A percentile compares a stretch with the other conserved stretches of the same genome.
Evolutionary conservation across 2,797 vertebrate species (phyloP).

Genomic region (Nyctibius grandis): DNA sequence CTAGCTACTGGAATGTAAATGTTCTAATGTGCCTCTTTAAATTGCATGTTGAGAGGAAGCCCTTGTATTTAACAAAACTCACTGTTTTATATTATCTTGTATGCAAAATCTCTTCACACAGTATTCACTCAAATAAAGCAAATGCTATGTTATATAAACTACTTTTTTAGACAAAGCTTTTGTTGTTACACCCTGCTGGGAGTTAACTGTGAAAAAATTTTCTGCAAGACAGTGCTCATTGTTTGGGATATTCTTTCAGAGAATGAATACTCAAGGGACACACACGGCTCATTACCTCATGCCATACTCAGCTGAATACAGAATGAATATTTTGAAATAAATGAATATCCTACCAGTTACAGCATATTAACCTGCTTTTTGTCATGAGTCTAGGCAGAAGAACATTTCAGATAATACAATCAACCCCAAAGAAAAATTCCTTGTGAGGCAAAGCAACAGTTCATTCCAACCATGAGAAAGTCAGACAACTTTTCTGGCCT

Average conservation of each 20-base stretch:
- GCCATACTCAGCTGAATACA: neutral
- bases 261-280: neutral
- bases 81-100: neutral
- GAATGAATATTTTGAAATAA: neutral
- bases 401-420: neutral
- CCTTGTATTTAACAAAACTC: neutral
- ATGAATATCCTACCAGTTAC: neutral
- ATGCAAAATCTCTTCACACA: neutral
- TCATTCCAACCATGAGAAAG: neutral
- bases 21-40: neutral
- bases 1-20: neutral
- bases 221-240: neutral
- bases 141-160: neutral
- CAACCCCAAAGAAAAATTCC: neutral
- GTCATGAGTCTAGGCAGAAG: neutral
- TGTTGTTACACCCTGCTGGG: conserved; percentile 25
- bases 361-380: neutral
- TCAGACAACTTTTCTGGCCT: neutral
- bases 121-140: neutral
- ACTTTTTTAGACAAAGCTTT: neutral
- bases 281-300: conserved; percentile 13
- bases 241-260: neutral
- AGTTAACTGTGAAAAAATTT: neutral
- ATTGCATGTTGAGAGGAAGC: neutral
- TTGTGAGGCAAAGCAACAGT: neutral